Base-by-base conservation (phyloP, 2,888 invertebrate genomes). In the Nebria brevicollis region DNA sequence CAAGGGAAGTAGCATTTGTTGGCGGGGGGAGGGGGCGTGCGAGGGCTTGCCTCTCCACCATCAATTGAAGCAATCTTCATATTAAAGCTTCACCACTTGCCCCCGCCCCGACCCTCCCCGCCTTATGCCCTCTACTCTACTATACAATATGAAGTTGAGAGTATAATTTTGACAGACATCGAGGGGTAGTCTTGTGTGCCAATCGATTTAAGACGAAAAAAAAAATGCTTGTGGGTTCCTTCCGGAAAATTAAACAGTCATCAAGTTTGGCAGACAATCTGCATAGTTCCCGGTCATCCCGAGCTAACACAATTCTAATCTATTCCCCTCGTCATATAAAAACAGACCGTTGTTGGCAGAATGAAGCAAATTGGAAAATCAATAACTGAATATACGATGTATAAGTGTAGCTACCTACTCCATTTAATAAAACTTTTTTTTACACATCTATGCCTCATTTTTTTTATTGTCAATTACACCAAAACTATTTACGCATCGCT, bases 41-140 rank as follows among this genome's bases (percentile, higher is more conserved):
- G 73, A 41, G 41, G 73, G 15, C n/a, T 7, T 43, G 34, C 13
- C 11, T 73, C 43, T 26, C 54, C 54, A 54, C 54, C 54, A 54
- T 70, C 70, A 88, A 88, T 88, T 88, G 87, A 83, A 87, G 87
- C 87, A 89, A 89, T 89, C 88, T 89, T 89, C 87, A 87, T 88
- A 88, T 88, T 88, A 88, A 88, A 88, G 86, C 86, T 86, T 86
- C 86, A 86, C 76, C 72, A 66, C 66, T 68, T 68, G 76, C 81
- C 76, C 75, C 79, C 81, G 54, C 25, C 54, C 54, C 73, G 72
- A 20, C 20, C 20, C 20, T 20, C 70, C 65, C n/a, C 72, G 26
- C 82, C 54, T 54, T 5, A 8, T 54, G 65, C 70, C 74, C 43
- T 65, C 83, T 84, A 77, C 83, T 84, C 83, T 82, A 84, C 83